These are phyloP conservation scores for Mimumesa dahlbomi DNA, from an alignment of 2,888 invertebrate genomes.

Conservation along the genomic window DNA sequence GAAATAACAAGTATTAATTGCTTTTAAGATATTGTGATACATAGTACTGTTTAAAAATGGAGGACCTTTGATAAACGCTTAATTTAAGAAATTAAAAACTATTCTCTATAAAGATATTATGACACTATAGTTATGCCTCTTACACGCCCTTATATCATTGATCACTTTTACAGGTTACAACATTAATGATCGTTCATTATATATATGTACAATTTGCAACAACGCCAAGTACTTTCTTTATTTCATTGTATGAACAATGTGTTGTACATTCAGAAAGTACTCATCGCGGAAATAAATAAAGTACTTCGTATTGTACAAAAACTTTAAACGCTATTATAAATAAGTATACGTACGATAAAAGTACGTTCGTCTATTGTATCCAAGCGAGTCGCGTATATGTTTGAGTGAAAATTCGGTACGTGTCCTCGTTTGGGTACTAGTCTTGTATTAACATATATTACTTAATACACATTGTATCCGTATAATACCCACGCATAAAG, in stretches of 20 bases:
- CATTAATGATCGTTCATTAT: slow-evolving; percentile 50
- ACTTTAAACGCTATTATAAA: slow-evolving; percentile 65
- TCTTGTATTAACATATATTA: slow-evolving; percentile 56
- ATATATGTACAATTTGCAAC: slow-evolving; percentile 56
- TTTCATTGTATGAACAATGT: slow-evolving; percentile 1
- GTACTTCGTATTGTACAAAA: slow-evolving; percentile 42
- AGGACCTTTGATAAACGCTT: slow-evolving; percentile 70
- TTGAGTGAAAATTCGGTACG: slow-evolving; percentile 38
- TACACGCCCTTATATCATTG: slow-evolving; percentile 44
- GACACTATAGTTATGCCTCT: slow-evolving; percentile 64
- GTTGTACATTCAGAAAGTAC: no score
- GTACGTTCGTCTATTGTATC: slow-evolving; percentile 58
- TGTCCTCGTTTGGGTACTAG: slow-evolving; percentile 54
- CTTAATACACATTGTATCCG: slow-evolving; percentile 43
- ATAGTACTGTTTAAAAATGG: slow-evolving; percentile 61
- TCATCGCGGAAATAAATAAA: no score
- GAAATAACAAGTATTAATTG: slow-evolving; percentile 57
- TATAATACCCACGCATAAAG: slow-evolving; percentile 38
- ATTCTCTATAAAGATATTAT: slow-evolving; percentile 64
- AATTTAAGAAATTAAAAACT: slow-evolving; percentile 66
- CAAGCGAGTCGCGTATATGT: slow-evolving; percentile 51
- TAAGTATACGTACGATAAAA: slow-evolving; percentile 55
- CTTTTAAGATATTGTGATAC: slow-evolving; percentile 37
- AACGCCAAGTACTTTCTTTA: slow-evolving; percentile 49
- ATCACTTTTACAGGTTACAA: slow-evolving; percentile 52